A percentile compares a stretch with the other conserved stretches of the same genome.
Evolutionary conservation across 2,888 invertebrate species (phyloP).

Genomic region (Onchidella celtica): DNA sequence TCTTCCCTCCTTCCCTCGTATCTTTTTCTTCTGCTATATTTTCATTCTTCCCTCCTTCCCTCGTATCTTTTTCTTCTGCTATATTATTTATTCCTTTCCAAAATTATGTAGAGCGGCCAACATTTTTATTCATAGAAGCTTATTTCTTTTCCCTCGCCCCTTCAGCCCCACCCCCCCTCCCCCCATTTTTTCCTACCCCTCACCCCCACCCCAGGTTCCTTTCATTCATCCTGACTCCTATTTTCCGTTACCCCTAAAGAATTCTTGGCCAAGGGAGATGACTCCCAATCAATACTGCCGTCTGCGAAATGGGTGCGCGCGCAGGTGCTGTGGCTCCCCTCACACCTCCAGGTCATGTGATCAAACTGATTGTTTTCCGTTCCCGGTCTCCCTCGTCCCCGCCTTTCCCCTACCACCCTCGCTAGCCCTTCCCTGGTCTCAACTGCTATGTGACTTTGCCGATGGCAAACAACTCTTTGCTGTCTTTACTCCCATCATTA

Average conservation of each 20-base stretch:
- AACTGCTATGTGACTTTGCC: no score
- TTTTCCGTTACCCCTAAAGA: neutral
- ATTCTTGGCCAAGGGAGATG: slow-evolving; percentile 28
- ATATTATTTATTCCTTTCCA: no score
- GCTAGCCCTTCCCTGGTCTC: neutral
- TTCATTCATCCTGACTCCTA: neutral
- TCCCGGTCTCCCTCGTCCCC: neutral
- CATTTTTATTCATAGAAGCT: no score
- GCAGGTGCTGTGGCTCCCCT: slow-evolving; percentile 34
- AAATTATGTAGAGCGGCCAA: no score
- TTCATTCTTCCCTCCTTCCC: no score
- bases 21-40: no score
- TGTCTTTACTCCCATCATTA: neutral
- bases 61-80: no score
- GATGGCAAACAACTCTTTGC: no score
- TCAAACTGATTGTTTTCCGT: neutral
- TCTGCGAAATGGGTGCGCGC: slow-evolving; percentile 39
- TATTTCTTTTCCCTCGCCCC: no score
- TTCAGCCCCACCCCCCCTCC: no score
- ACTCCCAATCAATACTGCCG: slow-evolving; percentile 28
- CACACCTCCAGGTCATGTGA: slow-evolving; percentile 34
- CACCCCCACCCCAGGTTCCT: slow-evolving; percentile 4
- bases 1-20: no score
- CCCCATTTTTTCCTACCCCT: no score
- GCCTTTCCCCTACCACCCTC: neutral